phyloP scores from a whole-genome alignment of 35 echinoderm and acorn worm genomes.

The Eucidaris tribuloides region DNA sequence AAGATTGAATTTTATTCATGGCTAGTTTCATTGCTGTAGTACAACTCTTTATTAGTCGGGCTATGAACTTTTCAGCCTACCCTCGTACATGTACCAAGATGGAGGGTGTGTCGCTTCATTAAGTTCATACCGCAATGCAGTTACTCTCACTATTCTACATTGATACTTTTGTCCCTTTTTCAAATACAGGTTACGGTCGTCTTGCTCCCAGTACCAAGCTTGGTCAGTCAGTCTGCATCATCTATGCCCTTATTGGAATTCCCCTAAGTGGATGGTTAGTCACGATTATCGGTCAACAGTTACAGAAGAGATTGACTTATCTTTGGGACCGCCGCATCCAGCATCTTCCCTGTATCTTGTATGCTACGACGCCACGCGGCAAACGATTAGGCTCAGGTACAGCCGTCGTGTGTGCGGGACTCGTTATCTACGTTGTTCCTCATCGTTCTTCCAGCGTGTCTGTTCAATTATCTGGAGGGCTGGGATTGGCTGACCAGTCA shows the following conservation, averaged over 20 bases:
- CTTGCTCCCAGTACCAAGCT: constrained; percentile 58
- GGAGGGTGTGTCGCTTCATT: too few relatives aligned
- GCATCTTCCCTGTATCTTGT: constrained; percentile 29
- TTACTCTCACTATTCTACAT: too few relatives aligned
- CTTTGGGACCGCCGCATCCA: constrained; percentile 21
- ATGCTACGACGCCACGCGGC: not conserved
- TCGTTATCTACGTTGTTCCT: constrained; percentile 49
- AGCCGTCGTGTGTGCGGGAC: not conserved
- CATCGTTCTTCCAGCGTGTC: constrained; percentile 44
- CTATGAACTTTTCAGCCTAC: too few relatives aligned
- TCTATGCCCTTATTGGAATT: constrained; percentile 81
- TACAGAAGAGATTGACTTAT: constrained; percentile 35
- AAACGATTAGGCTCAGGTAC: not conserved
- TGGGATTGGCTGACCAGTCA: constrained; percentile 71
- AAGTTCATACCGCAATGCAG: too few relatives aligned
- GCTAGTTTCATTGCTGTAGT: too few relatives aligned
- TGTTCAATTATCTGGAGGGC: constrained; percentile 62
- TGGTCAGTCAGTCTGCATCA: constrained; percentile 55
- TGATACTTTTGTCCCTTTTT: too few relatives aligned
- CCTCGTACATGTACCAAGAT: too few relatives aligned
- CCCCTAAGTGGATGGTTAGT: constrained; percentile 73
- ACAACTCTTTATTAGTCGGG: too few relatives aligned
- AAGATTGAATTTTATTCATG: too few relatives aligned
- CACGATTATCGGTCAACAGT: constrained; percentile 62
- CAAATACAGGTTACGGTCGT: constrained; percentile 95